Percentiles rank a stretch among this genome's conserved stretches.
phyloP scores from a whole-genome alignment of 2,113 vertebrate species.

The Emydura subglobosa region DNA sequence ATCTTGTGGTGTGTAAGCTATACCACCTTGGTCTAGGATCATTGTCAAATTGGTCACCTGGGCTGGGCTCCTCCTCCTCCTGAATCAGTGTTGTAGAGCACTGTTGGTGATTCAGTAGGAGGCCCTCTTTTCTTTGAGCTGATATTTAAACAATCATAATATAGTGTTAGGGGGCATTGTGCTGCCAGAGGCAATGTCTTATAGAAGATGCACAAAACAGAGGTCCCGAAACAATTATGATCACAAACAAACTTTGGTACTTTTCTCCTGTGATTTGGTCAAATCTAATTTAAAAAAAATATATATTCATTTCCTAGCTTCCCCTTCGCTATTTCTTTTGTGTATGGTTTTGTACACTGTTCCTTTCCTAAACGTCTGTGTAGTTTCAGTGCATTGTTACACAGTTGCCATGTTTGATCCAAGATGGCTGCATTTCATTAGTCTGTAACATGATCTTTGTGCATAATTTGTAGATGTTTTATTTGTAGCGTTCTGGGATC shows the following conservation, averaged over 20 bases:
- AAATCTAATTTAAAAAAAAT: background rate
- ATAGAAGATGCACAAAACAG: background rate
- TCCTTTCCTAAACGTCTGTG: background rate
- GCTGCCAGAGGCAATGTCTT: background rate
- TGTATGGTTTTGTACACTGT: background rate
- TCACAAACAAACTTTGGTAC: background rate
- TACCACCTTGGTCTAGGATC: background rate
- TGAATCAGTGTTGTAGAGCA: background rate
- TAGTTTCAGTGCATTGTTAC: background rate
- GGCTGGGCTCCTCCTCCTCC: background rate
- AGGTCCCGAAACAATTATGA: background rate
- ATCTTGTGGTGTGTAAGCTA: background rate
- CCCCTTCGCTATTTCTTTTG: background rate
- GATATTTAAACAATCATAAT: background rate
- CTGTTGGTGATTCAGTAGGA: background rate
- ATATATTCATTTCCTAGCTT: background rate
- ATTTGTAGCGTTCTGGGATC: background rate
- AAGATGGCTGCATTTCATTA: background rate
- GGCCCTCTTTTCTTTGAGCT: background rate
- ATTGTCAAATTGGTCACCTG: background rate
- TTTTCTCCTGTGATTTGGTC: background rate
- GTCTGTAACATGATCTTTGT: background rate
- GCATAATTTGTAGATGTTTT: background rate
- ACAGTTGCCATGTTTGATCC: background rate
- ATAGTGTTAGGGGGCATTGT: background rate